Evolutionary conservation across 2,113 vertebrate species (phyloP), one percentile per base, ranked within the genome.

Genomic region (Engraulis encrasicolus): DNA sequence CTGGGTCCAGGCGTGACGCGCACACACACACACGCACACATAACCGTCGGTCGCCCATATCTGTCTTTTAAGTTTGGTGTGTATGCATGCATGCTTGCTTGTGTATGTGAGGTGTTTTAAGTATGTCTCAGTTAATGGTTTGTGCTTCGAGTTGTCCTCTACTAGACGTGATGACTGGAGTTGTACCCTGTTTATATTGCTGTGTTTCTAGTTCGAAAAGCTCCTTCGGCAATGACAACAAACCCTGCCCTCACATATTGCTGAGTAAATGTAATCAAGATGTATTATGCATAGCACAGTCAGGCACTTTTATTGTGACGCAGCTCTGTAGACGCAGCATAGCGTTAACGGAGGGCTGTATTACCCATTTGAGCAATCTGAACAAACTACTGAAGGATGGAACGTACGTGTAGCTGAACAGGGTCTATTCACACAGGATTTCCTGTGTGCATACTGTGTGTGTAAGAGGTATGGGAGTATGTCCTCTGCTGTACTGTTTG

Each of bases 251-350:
- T 2, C 11, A 45, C 31, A 66, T 78, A 79, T 84, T 2, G 20
- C 66, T 34, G 66, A 74, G 3, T 34, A 3, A 71, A 17, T 34
- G 1, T 74, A 31, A 31, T 74, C 17, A 45, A 74, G 1, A 74
- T 31, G 27, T 74, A 36, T 34, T n/a, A 74, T 74, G 66, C 34
- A 15, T 74, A 74, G 66, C 66, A 74, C 66, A 74, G 66, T 74
- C 27, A 36, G 66, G 66, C 27, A 74, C 61, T 74, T 66, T 31
- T 66, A 31, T 74, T 74, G 66, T 74, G 66, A 27, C 31, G 31
- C 27, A 34, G 12, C 4, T 31, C 1, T 34, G 27, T 74, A 74
- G 11, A 12, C 6, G 12, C 12, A 12, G 31, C 31, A 14, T 15
- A 23, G 31, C 34, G 66, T 74, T 15, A 17, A 31, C 11, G 12